phyloP scores from a whole-genome alignment of 2,797 vertebrate species.

The Darevskia nairensis region DNA sequence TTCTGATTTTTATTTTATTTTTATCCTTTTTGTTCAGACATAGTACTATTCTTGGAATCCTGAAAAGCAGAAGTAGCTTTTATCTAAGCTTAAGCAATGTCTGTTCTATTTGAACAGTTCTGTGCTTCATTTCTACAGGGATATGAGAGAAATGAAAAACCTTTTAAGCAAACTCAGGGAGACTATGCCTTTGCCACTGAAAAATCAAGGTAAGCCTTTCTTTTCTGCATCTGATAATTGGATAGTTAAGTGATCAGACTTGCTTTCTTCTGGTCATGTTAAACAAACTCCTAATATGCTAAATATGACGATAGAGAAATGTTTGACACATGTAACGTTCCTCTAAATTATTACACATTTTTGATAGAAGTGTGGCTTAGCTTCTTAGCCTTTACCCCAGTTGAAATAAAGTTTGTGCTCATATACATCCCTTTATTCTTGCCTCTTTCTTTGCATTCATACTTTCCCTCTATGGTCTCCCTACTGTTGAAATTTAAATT shows the following conservation, averaged over 20 bases:
- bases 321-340: background rate
- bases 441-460: background rate
- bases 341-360: background rate
- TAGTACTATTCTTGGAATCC: background rate
- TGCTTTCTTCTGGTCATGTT: background rate
- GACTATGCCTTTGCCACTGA: conserved; percentile 99
- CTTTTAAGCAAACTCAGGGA: conserved; percentile 99
- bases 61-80: background rate
- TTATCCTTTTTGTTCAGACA: background rate
- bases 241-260: background rate
- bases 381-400: background rate
- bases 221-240: conserved; percentile 26
- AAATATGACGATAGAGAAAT: conserved; percentile 1
- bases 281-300: background rate
- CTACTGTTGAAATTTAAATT: background rate
- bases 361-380: background rate
- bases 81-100: conserved; percentile 36
- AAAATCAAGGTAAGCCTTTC: conserved; percentile 92
- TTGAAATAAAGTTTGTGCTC: background rate
- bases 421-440: background rate
- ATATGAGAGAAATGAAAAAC: conserved; percentile 99
- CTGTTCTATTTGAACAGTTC: conserved; percentile 44
- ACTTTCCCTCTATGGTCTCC: background rate
- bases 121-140: conserved; percentile 82
- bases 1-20: conserved; percentile 2